These are phyloP conservation scores for Trichogramma pretiosum DNA, from an alignment of 1,140 invertebrate genomes.

Conservation along the genomic window DNA sequence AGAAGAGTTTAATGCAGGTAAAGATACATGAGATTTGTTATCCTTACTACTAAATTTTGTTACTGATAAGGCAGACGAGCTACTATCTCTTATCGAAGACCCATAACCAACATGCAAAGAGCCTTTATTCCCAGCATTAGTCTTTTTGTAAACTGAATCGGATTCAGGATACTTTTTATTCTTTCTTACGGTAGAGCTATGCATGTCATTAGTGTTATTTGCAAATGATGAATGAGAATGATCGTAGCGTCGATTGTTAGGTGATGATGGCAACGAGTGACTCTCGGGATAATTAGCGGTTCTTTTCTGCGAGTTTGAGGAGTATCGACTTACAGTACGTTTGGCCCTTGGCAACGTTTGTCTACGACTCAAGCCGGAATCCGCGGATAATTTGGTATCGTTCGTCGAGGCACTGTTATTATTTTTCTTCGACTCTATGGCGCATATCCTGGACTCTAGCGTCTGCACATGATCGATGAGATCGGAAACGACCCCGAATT, in stretches of 20 bases:
- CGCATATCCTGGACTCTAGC: slow-evolving; percentile 49
- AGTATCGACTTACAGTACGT: slow-evolving; percentile 30
- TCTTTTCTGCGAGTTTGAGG: slow-evolving; percentile 25
- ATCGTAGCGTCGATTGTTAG: too few species aligned
- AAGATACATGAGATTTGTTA: slow-evolving; percentile 16
- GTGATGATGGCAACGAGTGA: slow-evolving; percentile 33
- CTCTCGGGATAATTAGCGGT: slow-evolving; percentile 26
- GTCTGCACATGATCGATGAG: slow-evolving; percentile 53
- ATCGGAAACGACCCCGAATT: slow-evolving; percentile 50
- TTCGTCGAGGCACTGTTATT: slow-evolving; percentile 27
- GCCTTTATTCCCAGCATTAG: too few species aligned
- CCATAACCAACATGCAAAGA: slow-evolving; percentile 27
- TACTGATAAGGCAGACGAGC: slow-evolving; percentile 15
- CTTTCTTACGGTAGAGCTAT: too few species aligned
- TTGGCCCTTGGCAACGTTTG: slow-evolving; percentile 23
- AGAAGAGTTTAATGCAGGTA: slow-evolving; percentile 24
- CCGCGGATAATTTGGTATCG: background rate
- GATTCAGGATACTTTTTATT: too few species aligned
- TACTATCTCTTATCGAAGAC: slow-evolving; percentile 19
- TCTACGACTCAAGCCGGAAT: slow-evolving; percentile 10
- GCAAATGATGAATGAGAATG: slow-evolving; percentile 15
- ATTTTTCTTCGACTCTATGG: slow-evolving; percentile 40
- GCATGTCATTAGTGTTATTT: slow-evolving; percentile 23
- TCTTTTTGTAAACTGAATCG: too few species aligned
- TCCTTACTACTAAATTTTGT: slow-evolving; percentile 14